Percentiles rank a stretch among this genome's conserved stretches.
These are phyloP conservation scores for Columba livia DNA, from an alignment of 2,113 vertebrate genomes.

Conservation along the genomic window DNA sequence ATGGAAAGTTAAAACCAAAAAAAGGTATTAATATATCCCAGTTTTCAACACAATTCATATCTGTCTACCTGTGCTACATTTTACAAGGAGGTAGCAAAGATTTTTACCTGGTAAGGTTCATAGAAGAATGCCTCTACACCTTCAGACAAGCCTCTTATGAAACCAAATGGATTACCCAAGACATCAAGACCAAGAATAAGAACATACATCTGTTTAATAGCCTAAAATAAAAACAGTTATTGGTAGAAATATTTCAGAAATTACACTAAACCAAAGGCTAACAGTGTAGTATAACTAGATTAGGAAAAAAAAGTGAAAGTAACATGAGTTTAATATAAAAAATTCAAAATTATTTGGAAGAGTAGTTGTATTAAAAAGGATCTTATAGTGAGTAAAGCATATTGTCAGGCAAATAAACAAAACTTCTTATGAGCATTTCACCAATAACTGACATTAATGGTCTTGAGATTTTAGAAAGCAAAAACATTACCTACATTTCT, in stretches of 20 bases:
- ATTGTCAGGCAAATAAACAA: background rate
- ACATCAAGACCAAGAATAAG: slow-evolving; percentile 97
- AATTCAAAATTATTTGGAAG: background rate
- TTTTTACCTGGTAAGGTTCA: slow-evolving; percentile 93
- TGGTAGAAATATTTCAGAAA: background rate
- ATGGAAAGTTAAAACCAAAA: background rate
- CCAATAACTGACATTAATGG: background rate
- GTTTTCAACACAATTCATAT: background rate
- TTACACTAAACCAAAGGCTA: background rate
- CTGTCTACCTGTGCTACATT: background rate
- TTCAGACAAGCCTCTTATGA: slow-evolving; percentile 95
- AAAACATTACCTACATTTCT: background rate
- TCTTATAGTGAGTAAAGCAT: background rate
- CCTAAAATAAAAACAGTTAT: slow-evolving; percentile 74
- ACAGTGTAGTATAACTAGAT: background rate
- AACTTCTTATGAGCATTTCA: background rate
- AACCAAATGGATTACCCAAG: slow-evolving; percentile 96
- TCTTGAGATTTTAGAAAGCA: background rate
- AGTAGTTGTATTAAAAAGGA: background rate
- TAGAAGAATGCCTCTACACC: slow-evolving; percentile 98
- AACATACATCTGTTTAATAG: slow-evolving; percentile 98
- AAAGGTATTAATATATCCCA: background rate
- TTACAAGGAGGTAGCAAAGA: background rate
- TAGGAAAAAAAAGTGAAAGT: background rate
- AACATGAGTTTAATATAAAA: background rate